These are phyloP conservation scores for Siphlonurus alternatus DNA, from an alignment of 2,888 invertebrate genomes.

Conservation along the genomic window DNA sequence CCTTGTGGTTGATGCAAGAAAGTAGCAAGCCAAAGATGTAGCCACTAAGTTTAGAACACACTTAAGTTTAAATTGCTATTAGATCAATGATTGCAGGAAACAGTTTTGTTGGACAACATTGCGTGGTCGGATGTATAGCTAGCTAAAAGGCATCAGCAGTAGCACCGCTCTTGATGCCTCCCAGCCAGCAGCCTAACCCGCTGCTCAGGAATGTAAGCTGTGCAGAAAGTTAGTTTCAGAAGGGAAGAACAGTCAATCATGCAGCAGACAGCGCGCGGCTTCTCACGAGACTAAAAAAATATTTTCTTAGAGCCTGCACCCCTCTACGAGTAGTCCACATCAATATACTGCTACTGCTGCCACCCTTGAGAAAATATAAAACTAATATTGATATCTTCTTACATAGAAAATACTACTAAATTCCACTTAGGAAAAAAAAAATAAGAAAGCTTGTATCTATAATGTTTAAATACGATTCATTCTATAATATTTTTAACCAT, in stretches of 20 bases:
- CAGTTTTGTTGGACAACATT: not conserved
- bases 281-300: not conserved
- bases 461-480: too few species aligned
- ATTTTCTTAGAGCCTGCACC: not conserved
- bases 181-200: not conserved
- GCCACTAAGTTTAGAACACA: not conserved
- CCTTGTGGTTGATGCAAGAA: not conserved
- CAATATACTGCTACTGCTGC: not conserved
- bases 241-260: not conserved
- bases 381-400: not conserved
- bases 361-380: not conserved
- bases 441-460: too few species aligned
- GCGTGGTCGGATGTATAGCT: not conserved
- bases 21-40: not conserved
- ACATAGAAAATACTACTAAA: not conserved
- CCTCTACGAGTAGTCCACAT: not conserved
- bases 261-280: not conserved
- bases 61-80: not conserved
- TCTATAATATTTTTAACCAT: too few species aligned
- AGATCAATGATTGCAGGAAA: not conserved
- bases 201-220: not conserved
- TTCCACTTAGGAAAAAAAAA: too few species aligned
- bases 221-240: not conserved
- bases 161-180: not conserved
- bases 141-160: not conserved